These are phyloP conservation scores for Drosophila jambulina DNA, from an alignment of 1,140 invertebrate genomes.

Conservation along the genomic window DNA sequence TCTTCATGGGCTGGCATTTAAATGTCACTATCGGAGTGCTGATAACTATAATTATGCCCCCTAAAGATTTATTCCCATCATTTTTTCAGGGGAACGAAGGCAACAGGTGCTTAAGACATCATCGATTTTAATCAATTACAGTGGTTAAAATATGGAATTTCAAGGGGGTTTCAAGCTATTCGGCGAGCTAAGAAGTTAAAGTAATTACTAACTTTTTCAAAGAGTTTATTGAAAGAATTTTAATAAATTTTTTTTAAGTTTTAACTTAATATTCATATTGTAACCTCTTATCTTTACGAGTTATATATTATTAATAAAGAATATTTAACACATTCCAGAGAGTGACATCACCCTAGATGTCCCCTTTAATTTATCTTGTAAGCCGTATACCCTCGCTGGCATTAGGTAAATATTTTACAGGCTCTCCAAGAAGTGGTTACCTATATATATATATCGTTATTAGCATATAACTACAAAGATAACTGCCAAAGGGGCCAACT, in stretches of 20 bases:
- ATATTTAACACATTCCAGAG: not conserved
- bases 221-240: too few species aligned
- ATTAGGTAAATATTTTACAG: not conserved
- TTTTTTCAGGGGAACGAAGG: not conserved
- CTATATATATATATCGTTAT: not conserved
- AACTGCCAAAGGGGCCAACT: not conserved
- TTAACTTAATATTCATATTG: too few species aligned
- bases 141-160: not conserved
- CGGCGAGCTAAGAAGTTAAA: not conserved
- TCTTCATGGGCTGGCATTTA: slow-evolving; percentile 38
- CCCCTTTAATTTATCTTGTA: not conserved
- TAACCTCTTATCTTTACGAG: not conserved
- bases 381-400: not conserved
- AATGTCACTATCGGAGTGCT: slow-evolving; percentile 10
- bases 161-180: not conserved
- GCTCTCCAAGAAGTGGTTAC: not conserved
- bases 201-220: too few species aligned
- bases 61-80: slow-evolving; percentile 15
- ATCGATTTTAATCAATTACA: slow-evolving; percentile 2
- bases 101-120: slow-evolving; percentile 22
- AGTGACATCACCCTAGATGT: not conserved
- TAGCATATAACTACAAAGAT: slow-evolving; percentile 10
- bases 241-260: not conserved
- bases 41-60: slow-evolving; percentile 13
- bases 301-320: too few species aligned